Conservation (phyloP, 2,797 vertebrate species). For the Malacoraja senta region DNA sequence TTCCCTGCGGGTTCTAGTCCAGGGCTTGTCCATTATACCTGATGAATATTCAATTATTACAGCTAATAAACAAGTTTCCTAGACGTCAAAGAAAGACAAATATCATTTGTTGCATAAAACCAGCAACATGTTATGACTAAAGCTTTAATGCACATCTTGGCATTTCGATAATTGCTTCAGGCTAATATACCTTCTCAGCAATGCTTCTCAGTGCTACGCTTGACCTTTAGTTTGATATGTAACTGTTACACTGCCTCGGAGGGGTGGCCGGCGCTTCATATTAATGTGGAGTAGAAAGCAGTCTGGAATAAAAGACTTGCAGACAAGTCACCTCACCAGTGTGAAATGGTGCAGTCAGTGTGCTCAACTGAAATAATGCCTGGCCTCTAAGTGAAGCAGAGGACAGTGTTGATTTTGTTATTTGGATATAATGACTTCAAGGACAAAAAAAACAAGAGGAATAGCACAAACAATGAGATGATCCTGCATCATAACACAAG, state of each 20-base stretch:
- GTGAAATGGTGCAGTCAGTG: background rate
- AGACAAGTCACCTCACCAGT: background rate
- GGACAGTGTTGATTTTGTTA: background rate
- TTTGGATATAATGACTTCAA: background rate
- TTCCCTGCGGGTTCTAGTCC: background rate
- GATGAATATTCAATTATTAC: conserved; percentile 57
- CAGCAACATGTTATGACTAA: conserved; percentile 52
- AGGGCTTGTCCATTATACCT: conserved; percentile 38
- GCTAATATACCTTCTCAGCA: conserved; percentile 57
- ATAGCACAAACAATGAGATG: background rate
- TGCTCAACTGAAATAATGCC: background rate
- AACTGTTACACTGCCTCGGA: conserved; percentile 1
- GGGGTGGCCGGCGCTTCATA: background rate
- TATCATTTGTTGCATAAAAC: conserved; percentile 62
- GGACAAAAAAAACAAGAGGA: background rate
- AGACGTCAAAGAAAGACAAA: conserved; percentile 52
- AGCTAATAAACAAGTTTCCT: conserved; percentile 51
- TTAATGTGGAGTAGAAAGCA: background rate
- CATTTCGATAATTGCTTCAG: conserved; percentile 63
- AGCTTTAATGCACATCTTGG: conserved; percentile 56
- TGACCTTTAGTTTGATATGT: conserved; percentile 49
- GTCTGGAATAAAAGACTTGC: background rate
- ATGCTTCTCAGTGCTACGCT: conserved; percentile 52
- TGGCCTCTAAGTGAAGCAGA: background rate
- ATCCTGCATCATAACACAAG: background rate